A percentile compares a stretch with the other conserved stretches of the same genome.
Conservation (phyloP, 2,797 vertebrate genomes). For the Paedocypris micromegethes region DNA sequence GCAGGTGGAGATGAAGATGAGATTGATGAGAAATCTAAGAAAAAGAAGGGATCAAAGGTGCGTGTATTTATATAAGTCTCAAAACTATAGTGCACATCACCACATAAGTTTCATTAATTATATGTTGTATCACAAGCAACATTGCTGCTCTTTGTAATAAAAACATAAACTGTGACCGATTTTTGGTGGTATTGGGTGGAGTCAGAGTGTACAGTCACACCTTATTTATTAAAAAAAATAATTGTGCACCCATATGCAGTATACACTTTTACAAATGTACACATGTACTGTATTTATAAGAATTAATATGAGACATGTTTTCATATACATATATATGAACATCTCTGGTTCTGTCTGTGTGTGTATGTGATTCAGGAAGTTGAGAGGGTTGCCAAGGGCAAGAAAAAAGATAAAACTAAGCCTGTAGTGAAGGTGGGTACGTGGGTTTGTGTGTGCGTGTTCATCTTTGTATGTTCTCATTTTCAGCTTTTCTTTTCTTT, state of each 20-base stretch:
- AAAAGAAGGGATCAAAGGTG: constrained; percentile 66
- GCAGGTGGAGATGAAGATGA: constrained; percentile 38
- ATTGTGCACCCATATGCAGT: no score
- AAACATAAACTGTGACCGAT: no score
- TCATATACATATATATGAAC: constrained; percentile 2
- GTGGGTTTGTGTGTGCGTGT: constrained; percentile 21
- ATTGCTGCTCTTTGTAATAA: no score
- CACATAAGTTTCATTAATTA: neutral
- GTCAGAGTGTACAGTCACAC: no score
- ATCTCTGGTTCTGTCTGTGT: constrained; percentile 42
- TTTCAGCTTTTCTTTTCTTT: neutral
- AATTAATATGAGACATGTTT: no score
- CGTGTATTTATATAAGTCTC: constrained; percentile 31
- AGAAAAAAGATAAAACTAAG: constrained; percentile 61
- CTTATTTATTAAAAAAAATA: no score
- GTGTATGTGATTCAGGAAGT: constrained; percentile 57
- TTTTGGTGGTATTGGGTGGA: no score
- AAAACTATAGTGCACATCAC: no score
- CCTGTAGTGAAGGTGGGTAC: constrained; percentile 59
- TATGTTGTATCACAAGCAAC: neutral
- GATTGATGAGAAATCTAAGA: constrained; percentile 53
- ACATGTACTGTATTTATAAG: no score
- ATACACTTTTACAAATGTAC: no score
- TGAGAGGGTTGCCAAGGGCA: constrained; percentile 54
- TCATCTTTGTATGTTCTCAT: neutral